Evolutionary conservation across 2,888 invertebrate species (phyloP).

Genomic region (Oxyteleia sp.): DNA sequence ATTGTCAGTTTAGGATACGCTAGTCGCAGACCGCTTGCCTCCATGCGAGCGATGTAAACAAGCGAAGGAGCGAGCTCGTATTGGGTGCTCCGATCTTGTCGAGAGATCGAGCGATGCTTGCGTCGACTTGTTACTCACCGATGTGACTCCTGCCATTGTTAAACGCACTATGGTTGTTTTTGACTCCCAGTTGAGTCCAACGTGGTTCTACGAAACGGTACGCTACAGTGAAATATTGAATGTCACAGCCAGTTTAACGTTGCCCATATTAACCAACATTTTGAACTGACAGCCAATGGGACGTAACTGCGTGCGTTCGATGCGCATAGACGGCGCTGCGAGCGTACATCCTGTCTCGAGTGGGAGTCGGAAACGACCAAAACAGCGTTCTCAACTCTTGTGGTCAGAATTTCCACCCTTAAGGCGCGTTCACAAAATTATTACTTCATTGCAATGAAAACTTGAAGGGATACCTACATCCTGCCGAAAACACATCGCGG

Average conservation of each 20-base stretch:
- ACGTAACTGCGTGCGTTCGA: slow-evolving; percentile 68
- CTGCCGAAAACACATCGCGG: no score
- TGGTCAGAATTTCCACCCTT: no score
- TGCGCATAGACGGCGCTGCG: slow-evolving; percentile 58
- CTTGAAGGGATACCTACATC: no score
- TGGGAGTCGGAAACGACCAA: no score
- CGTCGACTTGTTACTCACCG: slow-evolving; percentile 82
- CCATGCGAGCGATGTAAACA: slow-evolving; percentile 76
- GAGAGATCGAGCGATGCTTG: neutral
- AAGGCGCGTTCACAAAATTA: no score
- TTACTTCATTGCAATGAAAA: no score
- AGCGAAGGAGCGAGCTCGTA: slow-evolving; percentile 45
- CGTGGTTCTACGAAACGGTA: slow-evolving; percentile 63
- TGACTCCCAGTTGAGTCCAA: slow-evolving; percentile 24
- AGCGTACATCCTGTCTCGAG: no score
- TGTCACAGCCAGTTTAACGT: slow-evolving; percentile 84
- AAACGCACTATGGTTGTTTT: slow-evolving; percentile 63
- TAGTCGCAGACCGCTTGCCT: slow-evolving; percentile 26
- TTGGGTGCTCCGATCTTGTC: neutral
- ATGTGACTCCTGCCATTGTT: slow-evolving; percentile 82
- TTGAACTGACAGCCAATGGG: slow-evolving; percentile 85
- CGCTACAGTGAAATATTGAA: slow-evolving; percentile 82
- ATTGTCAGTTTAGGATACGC: neutral
- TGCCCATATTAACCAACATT: slow-evolving; percentile 85
- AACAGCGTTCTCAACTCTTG: no score